A percentile compares a stretch with the other conserved stretches of the same genome.
phyloP scores from a whole-genome alignment of 2,797 vertebrate genomes.

The Amblyraja radiata region DNA sequence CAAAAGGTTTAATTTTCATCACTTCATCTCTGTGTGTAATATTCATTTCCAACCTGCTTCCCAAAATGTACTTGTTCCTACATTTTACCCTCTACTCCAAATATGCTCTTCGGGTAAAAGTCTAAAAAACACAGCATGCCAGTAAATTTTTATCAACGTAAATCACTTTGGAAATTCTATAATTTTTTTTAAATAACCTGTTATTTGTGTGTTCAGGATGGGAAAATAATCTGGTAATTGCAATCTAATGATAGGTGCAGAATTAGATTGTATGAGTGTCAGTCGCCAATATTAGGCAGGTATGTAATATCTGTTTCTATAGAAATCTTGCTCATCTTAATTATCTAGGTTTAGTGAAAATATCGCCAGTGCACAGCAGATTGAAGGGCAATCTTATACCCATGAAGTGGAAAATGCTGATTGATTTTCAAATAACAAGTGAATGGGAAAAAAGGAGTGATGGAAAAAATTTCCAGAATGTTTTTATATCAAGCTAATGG shows the following conservation, averaged over 20 bases:
- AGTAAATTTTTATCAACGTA: too few relatives aligned
- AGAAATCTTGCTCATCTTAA: neutral
- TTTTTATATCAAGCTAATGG: neutral
- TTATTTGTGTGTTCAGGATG: neutral
- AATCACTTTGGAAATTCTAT: too few relatives aligned
- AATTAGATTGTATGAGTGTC: neutral
- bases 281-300: neutral
- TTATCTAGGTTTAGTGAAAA: neutral
- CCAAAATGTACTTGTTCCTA: too few relatives aligned
- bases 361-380: neutral
- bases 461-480: too few relatives aligned
- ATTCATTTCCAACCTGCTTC: too few relatives aligned
- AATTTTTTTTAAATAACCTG: too few relatives aligned
- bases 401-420: neutral
- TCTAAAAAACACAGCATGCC: too few relatives aligned
- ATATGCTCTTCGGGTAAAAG: too few relatives aligned
- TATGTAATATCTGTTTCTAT: neutral
- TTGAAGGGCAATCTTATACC: too few relatives aligned
- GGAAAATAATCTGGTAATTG: neutral
- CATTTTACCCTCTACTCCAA: too few relatives aligned
- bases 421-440: neutral
- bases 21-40: too few relatives aligned
- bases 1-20: too few relatives aligned
- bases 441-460: neutral
- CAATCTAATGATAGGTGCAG: neutral